phyloP scores from a whole-genome alignment of 2,113 vertebrate genomes.

The Oenanthe oenanthe region DNA sequence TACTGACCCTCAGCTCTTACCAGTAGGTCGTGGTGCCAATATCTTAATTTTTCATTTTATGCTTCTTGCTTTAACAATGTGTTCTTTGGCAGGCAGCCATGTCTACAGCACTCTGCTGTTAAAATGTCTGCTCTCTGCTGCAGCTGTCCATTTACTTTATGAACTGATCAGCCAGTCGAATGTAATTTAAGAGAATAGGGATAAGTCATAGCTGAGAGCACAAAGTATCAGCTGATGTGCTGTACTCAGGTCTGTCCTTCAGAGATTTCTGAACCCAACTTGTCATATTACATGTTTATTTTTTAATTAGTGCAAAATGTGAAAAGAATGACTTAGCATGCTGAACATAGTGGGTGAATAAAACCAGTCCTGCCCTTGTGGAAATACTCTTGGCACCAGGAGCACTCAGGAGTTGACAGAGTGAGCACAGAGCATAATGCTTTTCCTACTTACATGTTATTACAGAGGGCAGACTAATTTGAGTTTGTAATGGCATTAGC shows the following conservation, averaged over 20 bases:
- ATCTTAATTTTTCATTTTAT: conserved; percentile 62
- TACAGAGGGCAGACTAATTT: background rate
- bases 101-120: conserved; percentile 4
- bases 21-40: conserved; percentile 22
- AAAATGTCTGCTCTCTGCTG: conserved; percentile 44
- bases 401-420: background rate
- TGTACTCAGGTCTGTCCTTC: conserved; percentile 7
- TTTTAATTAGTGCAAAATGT: background rate
- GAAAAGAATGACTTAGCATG: background rate
- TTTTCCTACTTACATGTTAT: background rate
- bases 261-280: conserved; percentile 3
- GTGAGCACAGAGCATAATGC: background rate
- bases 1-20: conserved; percentile 43
- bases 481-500: background rate
- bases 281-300: background rate
- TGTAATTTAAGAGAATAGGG: conserved; percentile 28
- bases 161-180: conserved; percentile 7
- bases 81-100: conserved; percentile 61
- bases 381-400: background rate
- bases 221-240: background rate
- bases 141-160: conserved; percentile 61
- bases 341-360: background rate
- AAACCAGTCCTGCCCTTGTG: background rate
- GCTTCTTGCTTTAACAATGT: conserved; percentile 56
- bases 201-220: conserved; percentile 22